Evolutionary conservation across 1,140 invertebrate genomes (phyloP).

Genomic region (Caenorhabditis tropicalis): DNA sequence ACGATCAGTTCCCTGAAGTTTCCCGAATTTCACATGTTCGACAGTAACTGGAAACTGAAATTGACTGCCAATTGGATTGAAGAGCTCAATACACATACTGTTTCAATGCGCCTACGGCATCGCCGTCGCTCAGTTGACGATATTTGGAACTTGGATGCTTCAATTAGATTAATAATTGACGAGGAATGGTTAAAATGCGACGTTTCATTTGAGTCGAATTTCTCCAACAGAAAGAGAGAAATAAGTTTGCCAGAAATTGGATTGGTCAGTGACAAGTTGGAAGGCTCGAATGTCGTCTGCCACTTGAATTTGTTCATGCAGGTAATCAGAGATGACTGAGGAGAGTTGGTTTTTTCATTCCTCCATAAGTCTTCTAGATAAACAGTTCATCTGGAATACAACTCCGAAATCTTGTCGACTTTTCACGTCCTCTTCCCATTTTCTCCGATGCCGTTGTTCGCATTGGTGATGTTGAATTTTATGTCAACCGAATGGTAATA

Average conservation of each 20-base stretch:
- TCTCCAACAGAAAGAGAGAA: not conserved
- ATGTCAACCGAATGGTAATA: constrained; percentile 7
- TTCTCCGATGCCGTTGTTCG: not conserved
- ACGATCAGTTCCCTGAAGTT: not conserved
- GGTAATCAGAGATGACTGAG: too few relatives aligned
- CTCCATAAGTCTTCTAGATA: not conserved
- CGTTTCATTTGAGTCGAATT: not conserved
- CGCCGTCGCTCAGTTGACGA: not conserved
- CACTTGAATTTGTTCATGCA: not conserved
- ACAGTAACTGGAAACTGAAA: constrained; percentile 5
- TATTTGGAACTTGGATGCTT: not conserved
- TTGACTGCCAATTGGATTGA: not conserved
- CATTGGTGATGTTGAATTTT: not conserved
- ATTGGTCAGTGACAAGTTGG: not conserved
- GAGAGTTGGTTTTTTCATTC: not conserved
- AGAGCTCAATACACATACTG: not conserved
- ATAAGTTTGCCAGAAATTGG: not conserved
- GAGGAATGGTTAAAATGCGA: not conserved
- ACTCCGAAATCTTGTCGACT: not conserved
- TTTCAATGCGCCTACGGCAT: not conserved
- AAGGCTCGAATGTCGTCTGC: too few relatives aligned
- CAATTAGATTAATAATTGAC: not conserved
- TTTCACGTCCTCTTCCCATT: not conserved
- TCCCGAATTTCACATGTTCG: not conserved
- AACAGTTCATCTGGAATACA: not conserved